These are phyloP conservation scores for Pantala flavescens DNA, from an alignment of 1,140 invertebrate species.

Conservation along the genomic window DNA sequence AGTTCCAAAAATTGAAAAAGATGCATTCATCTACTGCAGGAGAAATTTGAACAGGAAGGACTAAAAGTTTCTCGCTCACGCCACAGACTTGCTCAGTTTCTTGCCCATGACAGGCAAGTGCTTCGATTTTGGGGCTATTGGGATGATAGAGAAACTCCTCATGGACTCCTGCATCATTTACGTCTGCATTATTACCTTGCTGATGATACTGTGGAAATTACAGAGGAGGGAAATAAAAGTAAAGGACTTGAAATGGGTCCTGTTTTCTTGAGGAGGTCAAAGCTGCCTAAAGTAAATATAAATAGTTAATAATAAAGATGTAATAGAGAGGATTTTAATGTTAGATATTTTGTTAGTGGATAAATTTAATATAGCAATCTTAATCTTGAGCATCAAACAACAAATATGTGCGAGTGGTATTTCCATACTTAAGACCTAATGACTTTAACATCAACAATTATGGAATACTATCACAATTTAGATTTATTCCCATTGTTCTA, in stretches of 20 bases:
- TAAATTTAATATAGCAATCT: no score
- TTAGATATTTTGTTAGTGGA: no score
- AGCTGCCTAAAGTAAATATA: conserved; percentile 59
- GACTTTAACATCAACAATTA: no score
- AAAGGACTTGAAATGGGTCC: conserved; percentile 56
- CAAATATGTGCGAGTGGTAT: no score
- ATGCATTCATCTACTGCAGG: not conserved
- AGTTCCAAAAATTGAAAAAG: no score
- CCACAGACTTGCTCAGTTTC: conserved; percentile 36
- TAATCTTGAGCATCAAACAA: no score
- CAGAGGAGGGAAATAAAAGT: conserved; percentile 44
- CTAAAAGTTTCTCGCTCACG: not conserved
- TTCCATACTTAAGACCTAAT: no score
- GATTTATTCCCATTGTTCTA: no score
- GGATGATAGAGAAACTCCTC: conserved; percentile 68
- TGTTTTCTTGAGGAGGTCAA: conserved; percentile 60
- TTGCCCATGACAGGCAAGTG: conserved; percentile 64
- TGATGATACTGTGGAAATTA: conserved; percentile 82
- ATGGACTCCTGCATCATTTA: conserved; percentile 60
- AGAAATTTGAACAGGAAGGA: not conserved
- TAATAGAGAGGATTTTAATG: no score
- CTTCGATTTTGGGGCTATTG: conserved; percentile 79
- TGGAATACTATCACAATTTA: no score
- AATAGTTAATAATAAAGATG: no score
- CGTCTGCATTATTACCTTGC: conserved; percentile 73